Conservation (phyloP, 2,888 invertebrate genomes). For the Heliconius aoede region DNA sequence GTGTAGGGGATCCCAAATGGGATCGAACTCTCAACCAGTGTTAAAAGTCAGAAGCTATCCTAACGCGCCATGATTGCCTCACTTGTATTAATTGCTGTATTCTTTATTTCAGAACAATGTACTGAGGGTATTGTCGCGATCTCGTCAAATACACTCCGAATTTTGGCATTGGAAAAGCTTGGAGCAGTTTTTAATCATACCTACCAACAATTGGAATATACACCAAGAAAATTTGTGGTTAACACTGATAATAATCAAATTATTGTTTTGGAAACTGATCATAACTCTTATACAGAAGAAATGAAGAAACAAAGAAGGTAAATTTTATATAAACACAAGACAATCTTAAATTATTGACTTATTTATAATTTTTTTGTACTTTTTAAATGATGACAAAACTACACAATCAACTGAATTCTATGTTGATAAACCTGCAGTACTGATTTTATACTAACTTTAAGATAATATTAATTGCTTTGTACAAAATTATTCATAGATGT, state of each 20-base stretch:
- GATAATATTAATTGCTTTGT: neutral
- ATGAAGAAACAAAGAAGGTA: constrained; percentile 93
- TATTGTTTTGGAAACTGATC: constrained; percentile 97
- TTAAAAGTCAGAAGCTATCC: too few relatives aligned
- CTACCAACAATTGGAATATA: constrained; percentile 95
- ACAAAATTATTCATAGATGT: constrained; percentile 10
- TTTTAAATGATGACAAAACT: constrained; percentile 68
- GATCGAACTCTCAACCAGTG: too few relatives aligned
- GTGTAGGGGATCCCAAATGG: too few relatives aligned
- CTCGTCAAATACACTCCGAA: constrained; percentile 97
- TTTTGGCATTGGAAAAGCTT: constrained; percentile 98
- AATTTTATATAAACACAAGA: neutral
- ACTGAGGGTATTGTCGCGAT: constrained; percentile 99
- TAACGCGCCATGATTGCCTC: too few relatives aligned
- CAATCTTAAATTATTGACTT: neutral
- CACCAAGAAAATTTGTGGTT: constrained; percentile 96
- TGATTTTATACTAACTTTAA: constrained; percentile 54
- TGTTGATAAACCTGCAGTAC: constrained; percentile 80
- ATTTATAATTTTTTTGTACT: constrained; percentile 12
- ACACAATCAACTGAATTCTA: constrained; percentile 66
- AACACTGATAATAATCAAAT: constrained; percentile 96
- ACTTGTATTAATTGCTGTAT: neutral
- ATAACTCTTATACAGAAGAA: constrained; percentile 98
- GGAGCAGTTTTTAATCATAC: constrained; percentile 99
- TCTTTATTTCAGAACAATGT: constrained; percentile 91